Evolutionary conservation across 1,140 invertebrate genomes (phyloP), one percentile per base, ranked within the genome.

Genomic region (Drosophila nigromelanica): DNA sequence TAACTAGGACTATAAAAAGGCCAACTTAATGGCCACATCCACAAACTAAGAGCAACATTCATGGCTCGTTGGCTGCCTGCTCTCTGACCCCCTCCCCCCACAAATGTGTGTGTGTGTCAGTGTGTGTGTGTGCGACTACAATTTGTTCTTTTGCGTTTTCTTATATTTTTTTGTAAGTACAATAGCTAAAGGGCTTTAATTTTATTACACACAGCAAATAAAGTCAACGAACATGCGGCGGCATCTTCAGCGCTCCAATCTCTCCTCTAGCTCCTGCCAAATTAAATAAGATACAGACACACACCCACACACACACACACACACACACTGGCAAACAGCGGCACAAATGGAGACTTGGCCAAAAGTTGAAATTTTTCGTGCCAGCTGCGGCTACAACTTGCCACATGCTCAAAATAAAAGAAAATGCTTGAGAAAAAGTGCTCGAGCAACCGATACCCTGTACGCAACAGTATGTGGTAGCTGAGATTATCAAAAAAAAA

Each of bases 151-250:
- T 61, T 54, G 59, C 58, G 64, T 70, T 76, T 60, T 54, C 5
- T 61, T 67, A 3, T 43, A 27, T 62, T 42, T 40, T 60, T 56
- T 73, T 67, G 11, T 58, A 87, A 86, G 68, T 81, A 86, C 82
- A 86, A 86, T 86, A 87, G 83, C 83, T 89, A 89, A 89, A 89
- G 83, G 83, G 83, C 83, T 89, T 89, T 89, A 89, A 89, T 89
- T 89, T 89, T 89, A 89, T 89, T 89, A 89, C 83, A 89, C 75
- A 89, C 80, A 86, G 74, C 83, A 89, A 89, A 89, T 89, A 89
- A 89, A 89, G 80, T 89, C 83, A 83, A 89, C 83, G 79, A 80
- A 89, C 83, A 89, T 74, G 79, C 76, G 80, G 73, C 76, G 76
- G 76, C 70, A 35, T 45, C 52, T 42, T 58, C n/a, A n/a, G 12